Base-by-base conservation (phyloP, 1,140 invertebrate genomes). In the Temnothorax longispinosus region DNA sequence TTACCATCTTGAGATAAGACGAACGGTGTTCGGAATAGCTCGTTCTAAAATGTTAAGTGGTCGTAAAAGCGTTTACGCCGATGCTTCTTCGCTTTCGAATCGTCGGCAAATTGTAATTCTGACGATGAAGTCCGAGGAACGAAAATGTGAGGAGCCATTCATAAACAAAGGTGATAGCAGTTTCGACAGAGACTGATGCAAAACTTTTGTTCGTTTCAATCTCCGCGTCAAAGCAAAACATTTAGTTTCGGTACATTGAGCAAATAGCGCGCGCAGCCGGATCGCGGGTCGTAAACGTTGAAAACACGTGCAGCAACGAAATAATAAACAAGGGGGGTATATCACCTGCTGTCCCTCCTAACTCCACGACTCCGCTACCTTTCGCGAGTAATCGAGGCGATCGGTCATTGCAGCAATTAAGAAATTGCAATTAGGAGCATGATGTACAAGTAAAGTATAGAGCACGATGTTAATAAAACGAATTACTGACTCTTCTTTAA, bases 211-310 rank as follows among this genome's bases (percentile, higher is more conserved):
- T n/a, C 47, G 13, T 18, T 44, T 15, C 35, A 44, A 15, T 67
- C 50, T 56, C 47, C 35, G 64, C 2, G 13, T 71, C 38, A 21
- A 38, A 71, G 10, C 8, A 15, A 71, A 69, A 81, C 56, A 71
- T 44, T 81, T 81, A 56, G 65, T 81, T 71, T 71, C 35, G 65
- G 65, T 81, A 71, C 38, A 44, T 71, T 71, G 77, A 81, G 21
- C 77, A 81, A 81, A 81, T 81, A 56, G 78, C 15, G 50, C 65
- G 32, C 64, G 50, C 50, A 56, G 32, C 32, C 35, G 21, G 18
- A 81, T 71, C 50, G 38, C 47, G 35, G 35, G 15, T 27, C 35
- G n/a, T 56, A 81, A 80, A 41, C n/a, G 32, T 18, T 67, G 38
- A 21, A 69, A 54, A 71, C 11, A 71, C 27, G 15, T 44, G 35